A percentile compares a stretch with the other conserved stretches of the same genome.
Conservation (phyloP, 2,113 vertebrate genomes). For the Spea multiplicata region DNA sequence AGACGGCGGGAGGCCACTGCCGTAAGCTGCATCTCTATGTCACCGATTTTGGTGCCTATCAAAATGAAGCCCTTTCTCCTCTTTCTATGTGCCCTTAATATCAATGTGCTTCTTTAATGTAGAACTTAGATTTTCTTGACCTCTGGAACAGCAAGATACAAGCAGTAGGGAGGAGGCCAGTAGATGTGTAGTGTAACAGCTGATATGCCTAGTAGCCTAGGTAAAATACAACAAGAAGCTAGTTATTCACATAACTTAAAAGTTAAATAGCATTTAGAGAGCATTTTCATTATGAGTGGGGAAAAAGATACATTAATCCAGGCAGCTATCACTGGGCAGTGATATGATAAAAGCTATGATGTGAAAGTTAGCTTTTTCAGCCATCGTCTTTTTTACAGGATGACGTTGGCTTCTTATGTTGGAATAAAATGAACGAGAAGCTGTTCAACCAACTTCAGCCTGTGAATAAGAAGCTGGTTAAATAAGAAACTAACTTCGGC, state of each 20-base stretch:
- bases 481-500: no score
- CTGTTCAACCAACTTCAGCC: no score
- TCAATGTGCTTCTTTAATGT: slow-evolving; percentile 10
- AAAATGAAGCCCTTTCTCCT: slow-evolving; percentile 15
- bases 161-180: neutral
- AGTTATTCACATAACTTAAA: neutral
- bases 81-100: slow-evolving; percentile 25
- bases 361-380: no score
- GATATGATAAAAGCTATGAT: no score
- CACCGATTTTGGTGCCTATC: slow-evolving; percentile 31
- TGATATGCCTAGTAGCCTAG: neutral
- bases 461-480: no score
- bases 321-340: neutral
- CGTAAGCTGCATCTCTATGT: slow-evolving; percentile 4
- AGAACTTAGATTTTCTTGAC: slow-evolving; percentile 8
- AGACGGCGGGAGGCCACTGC: slow-evolving; percentile 8
- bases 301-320: neutral
- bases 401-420: no score
- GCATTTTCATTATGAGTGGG: neutral
- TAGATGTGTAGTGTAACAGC: slow-evolving; percentile 13
- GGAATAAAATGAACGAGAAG: no score
- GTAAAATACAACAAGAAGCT: slow-evolving; percentile 18
- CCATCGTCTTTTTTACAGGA: no score
- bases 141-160: slow-evolving; percentile 8
- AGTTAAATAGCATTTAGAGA: neutral